These are phyloP conservation scores for Copsychus sechellarum DNA, from an alignment of 2,113 vertebrate genomes.

Conservation along the genomic window DNA sequence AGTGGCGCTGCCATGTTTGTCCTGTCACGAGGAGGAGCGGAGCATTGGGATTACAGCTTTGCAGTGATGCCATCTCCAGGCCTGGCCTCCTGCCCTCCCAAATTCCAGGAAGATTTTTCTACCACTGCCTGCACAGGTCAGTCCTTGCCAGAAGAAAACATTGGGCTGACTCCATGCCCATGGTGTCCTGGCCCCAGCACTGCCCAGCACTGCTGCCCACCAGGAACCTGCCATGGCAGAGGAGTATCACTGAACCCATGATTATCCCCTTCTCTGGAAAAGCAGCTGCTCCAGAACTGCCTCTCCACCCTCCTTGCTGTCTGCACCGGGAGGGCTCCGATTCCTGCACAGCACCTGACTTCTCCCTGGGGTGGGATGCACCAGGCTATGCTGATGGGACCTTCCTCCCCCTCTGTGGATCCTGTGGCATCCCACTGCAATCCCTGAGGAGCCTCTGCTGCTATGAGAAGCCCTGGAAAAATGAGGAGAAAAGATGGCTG, in stretches of 20 bases:
- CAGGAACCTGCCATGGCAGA: not conserved
- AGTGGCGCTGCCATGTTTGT: not conserved
- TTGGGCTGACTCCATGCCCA: fast-evolving
- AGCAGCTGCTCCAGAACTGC: not conserved
- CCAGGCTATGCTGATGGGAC: not conserved
- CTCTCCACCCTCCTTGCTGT: not conserved
- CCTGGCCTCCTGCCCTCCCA: not conserved
- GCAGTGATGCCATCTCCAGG: not conserved
- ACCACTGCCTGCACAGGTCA: fast-evolving
- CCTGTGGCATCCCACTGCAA: not conserved
- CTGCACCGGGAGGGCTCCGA: not conserved
- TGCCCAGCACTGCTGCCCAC: not conserved
- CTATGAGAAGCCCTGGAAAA: not conserved
- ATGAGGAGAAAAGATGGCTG: not conserved
- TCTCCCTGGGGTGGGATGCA: not conserved
- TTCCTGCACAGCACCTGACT: not conserved
- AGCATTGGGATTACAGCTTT: not conserved
- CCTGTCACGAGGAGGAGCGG: not conserved
- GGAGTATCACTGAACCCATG: fast-evolving
- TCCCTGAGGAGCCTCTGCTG: not conserved
- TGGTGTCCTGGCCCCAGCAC: not conserved
- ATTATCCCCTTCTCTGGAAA: not conserved
- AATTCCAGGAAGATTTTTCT: not conserved
- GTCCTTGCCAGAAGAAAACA: not conserved
- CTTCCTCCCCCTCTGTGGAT: fast-evolving